A percentile compares a stretch with the other conserved stretches of the same genome.
These are phyloP conservation scores for Falco columbarius DNA, from an alignment of 2,797 vertebrate genomes.

Conservation along the genomic window DNA sequence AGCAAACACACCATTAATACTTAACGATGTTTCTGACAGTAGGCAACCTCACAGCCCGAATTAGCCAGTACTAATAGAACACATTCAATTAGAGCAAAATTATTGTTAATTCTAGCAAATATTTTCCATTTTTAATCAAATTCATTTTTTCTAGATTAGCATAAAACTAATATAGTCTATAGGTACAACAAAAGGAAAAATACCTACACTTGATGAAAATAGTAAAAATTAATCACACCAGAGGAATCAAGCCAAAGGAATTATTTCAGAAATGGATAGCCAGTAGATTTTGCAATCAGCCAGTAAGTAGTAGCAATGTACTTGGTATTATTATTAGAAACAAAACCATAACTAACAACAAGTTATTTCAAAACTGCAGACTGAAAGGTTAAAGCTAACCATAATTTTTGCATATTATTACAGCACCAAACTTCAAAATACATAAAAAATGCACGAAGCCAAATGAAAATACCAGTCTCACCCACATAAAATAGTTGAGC, in stretches of 20 bases:
- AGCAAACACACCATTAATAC: background rate
- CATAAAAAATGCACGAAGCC: background rate
- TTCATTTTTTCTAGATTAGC: slow-evolving; percentile 42
- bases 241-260: slow-evolving; percentile 23
- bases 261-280: slow-evolving; percentile 48
- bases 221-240: slow-evolving; percentile 38
- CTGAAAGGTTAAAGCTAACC: slow-evolving; percentile 55
- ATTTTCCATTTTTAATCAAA: slow-evolving; percentile 37
- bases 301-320: slow-evolving; percentile 36
- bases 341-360: slow-evolving; percentile 52
- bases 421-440: slow-evolving; percentile 48
- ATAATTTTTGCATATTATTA: slow-evolving; percentile 59
- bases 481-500: slow-evolving; percentile 10
- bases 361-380: slow-evolving; percentile 58
- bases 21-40: background rate
- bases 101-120: slow-evolving; percentile 1
- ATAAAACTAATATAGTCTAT: slow-evolving; percentile 39
- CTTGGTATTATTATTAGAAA: slow-evolving; percentile 60
- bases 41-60: background rate
- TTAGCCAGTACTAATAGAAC: background rate
- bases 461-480: slow-evolving; percentile 35
- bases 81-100: slow-evolving; percentile 16
- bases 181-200: slow-evolving; percentile 5
- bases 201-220: slow-evolving; percentile 25
- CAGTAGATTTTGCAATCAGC: slow-evolving; percentile 51